Conservation (phyloP, 2,113 vertebrate species). For the Hydrolagus affinis region DNA sequence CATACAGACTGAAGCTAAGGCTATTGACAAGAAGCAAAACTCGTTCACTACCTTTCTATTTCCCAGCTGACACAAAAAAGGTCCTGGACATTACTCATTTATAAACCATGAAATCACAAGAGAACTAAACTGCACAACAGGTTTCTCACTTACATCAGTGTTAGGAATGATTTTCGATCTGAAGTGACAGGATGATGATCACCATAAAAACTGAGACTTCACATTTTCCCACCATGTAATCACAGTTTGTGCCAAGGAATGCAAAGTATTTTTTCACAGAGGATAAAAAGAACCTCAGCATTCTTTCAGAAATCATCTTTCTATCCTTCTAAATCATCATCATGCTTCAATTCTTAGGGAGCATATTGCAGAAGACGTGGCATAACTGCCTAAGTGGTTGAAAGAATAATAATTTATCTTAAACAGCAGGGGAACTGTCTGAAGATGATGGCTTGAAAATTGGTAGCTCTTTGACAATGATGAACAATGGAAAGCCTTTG, state of each 20-base stretch:
- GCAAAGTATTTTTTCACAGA: not conserved
- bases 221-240: constrained; percentile 23
- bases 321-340: not conserved
- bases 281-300: not conserved
- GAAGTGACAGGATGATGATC: constrained; percentile 25
- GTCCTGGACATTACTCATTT: constrained; percentile 22
- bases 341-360: not conserved
- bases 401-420: not conserved
- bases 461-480: not conserved
- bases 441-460: not conserved
- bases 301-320: not conserved
- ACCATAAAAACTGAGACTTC: constrained; percentile 14
- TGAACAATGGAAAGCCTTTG: not conserved
- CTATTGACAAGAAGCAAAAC: not conserved
- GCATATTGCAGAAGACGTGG: not conserved
- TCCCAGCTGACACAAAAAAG: constrained; percentile 13
- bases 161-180: constrained; percentile 24
- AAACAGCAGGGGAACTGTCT: too few species aligned
- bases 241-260: not conserved
- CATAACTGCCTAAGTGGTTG: not conserved
- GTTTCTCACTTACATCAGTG: not conserved
- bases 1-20: too few species aligned
- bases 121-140: constrained; percentile 22
- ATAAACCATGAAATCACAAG: constrained; percentile 23
- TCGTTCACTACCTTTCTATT: not conserved